Evolutionary conservation across 1,140 invertebrate species (phyloP).

Genomic region (Trachymyrmex cornetzi): DNA sequence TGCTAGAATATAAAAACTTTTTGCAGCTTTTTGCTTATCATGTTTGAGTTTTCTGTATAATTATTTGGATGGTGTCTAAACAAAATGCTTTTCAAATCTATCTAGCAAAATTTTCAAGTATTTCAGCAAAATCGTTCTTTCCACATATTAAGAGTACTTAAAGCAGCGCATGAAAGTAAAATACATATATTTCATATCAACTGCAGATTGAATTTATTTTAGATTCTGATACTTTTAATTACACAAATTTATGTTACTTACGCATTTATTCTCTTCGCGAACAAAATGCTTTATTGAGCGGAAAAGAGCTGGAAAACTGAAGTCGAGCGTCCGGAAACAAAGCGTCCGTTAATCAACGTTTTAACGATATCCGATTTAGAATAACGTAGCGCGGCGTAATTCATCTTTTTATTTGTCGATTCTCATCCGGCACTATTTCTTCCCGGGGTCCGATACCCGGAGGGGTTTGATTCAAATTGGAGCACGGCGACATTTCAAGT

Average conservation of each 20-base stretch:
- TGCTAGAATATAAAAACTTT: too few species aligned
- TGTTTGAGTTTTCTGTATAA: too few species aligned
- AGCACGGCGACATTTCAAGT: slow-evolving; percentile 58
- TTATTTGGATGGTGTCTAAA: too few species aligned
- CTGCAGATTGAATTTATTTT: background rate
- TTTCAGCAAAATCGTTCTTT: too few species aligned
- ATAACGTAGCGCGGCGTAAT: background rate
- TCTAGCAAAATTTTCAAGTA: too few species aligned
- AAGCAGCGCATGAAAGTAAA: background rate
- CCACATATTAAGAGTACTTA: background rate
- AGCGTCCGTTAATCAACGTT: slow-evolving; percentile 44
- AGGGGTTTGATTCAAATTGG: slow-evolving; percentile 49
- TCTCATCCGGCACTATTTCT: slow-evolving; percentile 51
- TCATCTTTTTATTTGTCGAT: slow-evolving; percentile 57
- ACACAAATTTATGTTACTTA: slow-evolving; percentile 5
- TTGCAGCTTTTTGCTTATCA: too few species aligned
- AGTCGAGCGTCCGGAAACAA: slow-evolving; percentile 26
- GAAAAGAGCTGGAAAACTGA: background rate
- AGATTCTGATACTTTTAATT: background rate
- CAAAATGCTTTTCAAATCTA: too few species aligned
- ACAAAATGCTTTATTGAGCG: slow-evolving; percentile 20
- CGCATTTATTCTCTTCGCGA: background rate
- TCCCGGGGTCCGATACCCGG: slow-evolving; percentile 23
- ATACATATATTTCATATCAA: background rate
- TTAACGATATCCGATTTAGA: slow-evolving; percentile 51